Evolutionary conservation across 2,113 vertebrate genomes (phyloP).

Genomic region (Rutilus rutilus): DNA sequence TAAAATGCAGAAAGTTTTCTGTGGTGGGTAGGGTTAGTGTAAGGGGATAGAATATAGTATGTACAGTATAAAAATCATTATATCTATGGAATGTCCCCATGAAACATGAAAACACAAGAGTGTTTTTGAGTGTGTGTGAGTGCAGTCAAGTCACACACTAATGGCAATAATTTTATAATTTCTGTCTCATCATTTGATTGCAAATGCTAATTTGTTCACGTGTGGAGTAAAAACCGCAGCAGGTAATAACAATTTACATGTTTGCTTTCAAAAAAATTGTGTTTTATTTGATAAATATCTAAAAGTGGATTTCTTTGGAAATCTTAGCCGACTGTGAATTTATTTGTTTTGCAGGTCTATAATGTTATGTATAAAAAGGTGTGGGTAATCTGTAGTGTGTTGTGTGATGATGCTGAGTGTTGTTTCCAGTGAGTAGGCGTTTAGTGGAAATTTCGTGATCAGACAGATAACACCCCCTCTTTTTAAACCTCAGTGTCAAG

Average conservation of each 20-base stretch:
- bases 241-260: not conserved
- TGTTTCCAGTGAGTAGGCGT: conserved; percentile 36
- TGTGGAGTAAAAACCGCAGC: too few species aligned
- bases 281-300: not conserved
- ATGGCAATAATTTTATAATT: too few species aligned
- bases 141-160: too few species aligned
- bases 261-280: not conserved
- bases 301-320: not conserved
- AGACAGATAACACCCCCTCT: not conserved
- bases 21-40: too few species aligned
- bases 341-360: not conserved
- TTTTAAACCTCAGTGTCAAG: not conserved
- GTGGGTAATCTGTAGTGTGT: not conserved
- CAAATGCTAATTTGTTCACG: too few species aligned
- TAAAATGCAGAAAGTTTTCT: too few species aligned
- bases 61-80: too few species aligned
- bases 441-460: conserved; percentile 23
- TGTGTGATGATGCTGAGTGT: conserved; percentile 26
- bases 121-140: too few species aligned
- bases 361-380: not conserved
- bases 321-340: not conserved
- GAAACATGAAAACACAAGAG: too few species aligned
- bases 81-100: too few species aligned
- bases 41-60: too few species aligned
- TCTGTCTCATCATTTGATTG: too few species aligned